These are phyloP conservation scores for Papilio demoleus DNA, from an alignment of 2,888 invertebrate species.

Conservation along the genomic window DNA sequence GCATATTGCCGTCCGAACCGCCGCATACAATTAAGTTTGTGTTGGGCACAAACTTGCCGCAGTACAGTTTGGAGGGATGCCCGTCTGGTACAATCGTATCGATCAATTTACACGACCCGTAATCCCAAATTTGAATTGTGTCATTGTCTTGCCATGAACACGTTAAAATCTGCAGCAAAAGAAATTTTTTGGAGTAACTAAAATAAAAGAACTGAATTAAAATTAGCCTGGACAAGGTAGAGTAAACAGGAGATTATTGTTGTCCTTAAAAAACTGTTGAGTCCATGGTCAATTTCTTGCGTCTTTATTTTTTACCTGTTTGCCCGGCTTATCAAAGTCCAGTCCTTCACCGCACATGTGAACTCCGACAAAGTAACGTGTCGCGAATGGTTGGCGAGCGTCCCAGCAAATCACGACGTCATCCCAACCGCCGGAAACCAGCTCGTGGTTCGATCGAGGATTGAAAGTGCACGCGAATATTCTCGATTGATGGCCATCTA, in stretches of 20 bases:
- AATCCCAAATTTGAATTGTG: constrained; percentile 86
- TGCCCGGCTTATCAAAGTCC: constrained; percentile 85
- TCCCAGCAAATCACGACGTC: constrained; percentile 87
- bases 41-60: constrained; percentile 83
- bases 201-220: neutral
- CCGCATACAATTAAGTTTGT: constrained; percentile 84
- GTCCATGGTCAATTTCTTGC: no score
- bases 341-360: constrained; percentile 87
- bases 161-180: constrained; percentile 82
- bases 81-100: constrained; percentile 83
- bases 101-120: constrained; percentile 85
- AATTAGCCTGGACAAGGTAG: neutral
- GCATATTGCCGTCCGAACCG: constrained; percentile 84
- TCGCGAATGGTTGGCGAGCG: constrained; percentile 84
- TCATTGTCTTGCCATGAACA: constrained; percentile 86
- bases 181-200: neutral
- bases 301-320: constrained; percentile 75
- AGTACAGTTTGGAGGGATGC: constrained; percentile 82
- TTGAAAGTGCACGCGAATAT: constrained; percentile 87
- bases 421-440: constrained; percentile 88
- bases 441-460: constrained; percentile 85
- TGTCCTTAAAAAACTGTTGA: no score
- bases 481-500: constrained; percentile 85
- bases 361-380: constrained; percentile 82
- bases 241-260: no score